Evolutionary conservation across 2,888 invertebrate species (phyloP).

Genomic region (Eueremaeus valkanovi): DNA sequence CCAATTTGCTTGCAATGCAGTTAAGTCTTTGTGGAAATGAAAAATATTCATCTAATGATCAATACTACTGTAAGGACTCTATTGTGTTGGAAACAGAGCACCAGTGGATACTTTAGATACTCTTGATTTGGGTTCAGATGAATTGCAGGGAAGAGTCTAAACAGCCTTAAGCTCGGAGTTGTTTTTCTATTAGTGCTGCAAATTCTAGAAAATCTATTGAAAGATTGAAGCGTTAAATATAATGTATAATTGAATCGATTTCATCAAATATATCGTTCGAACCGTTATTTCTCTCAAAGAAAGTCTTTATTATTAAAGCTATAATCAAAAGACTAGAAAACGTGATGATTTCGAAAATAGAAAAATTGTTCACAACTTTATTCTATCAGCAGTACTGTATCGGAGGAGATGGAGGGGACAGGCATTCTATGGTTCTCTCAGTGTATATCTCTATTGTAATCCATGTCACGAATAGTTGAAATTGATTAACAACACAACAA

Average conservation of each 20-base stretch:
- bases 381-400: neutral
- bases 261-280: constrained; percentile 24
- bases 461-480: constrained; percentile 29
- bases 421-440: neutral
- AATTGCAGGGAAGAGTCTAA: neutral
- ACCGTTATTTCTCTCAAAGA: neutral
- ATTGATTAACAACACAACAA: constrained; percentile 34
- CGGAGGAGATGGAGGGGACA: neutral
- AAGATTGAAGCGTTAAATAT: constrained; percentile 6
- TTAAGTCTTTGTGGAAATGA: no score
- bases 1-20: no score
- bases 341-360: neutral
- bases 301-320: constrained; percentile 17
- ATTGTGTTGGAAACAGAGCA: no score
- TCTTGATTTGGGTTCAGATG: no score
- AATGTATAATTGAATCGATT: constrained; percentile 31
- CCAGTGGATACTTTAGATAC: neutral
- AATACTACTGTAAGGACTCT: no score
- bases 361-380: neutral
- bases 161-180: neutral
- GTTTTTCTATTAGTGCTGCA: neutral
- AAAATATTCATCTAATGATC: no score
- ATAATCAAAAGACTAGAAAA: neutral
- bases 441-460: constrained; percentile 19
- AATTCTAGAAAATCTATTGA: constrained; percentile 9